Evolutionary conservation across 2,113 vertebrate species (phyloP).

Genomic region (Ancistrus triradiatus): DNA sequence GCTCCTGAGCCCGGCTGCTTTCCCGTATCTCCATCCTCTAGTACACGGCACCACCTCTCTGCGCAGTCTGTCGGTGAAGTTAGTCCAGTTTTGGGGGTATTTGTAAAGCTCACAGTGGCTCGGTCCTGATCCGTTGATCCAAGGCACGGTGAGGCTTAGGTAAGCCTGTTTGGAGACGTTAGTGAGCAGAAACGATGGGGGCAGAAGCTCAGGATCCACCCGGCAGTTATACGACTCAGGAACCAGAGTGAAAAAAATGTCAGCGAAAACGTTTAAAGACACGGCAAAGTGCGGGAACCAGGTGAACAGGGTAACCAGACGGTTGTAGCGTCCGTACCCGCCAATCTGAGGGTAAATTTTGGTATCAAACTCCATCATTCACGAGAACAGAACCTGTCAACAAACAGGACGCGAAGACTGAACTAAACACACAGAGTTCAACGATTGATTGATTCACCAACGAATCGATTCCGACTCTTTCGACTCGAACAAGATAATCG

Average conservation of each 20-base stretch:
- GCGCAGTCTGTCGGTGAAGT: slow-evolving; percentile 36
- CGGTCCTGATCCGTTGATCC: slow-evolving; percentile 55
- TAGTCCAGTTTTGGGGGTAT: slow-evolving; percentile 57
- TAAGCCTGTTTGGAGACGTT: slow-evolving; percentile 59
- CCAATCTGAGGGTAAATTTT: slow-evolving; percentile 60
- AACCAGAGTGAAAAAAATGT: slow-evolving; percentile 62
- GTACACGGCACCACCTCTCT: slow-evolving; percentile 67
- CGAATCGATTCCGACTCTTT: too few relatives aligned
- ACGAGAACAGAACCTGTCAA: not conserved
- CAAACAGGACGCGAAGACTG: not conserved
- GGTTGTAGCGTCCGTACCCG: slow-evolving; percentile 69
- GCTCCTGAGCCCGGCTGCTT: slow-evolving; percentile 66
- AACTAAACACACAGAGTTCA: too few relatives aligned
- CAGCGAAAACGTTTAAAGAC: slow-evolving; percentile 67
- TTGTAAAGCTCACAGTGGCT: slow-evolving; percentile 67
- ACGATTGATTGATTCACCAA: too few relatives aligned
- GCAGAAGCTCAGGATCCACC: slow-evolving; percentile 67
- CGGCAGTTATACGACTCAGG: slow-evolving; percentile 71
- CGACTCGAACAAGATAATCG: too few relatives aligned
- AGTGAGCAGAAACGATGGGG: slow-evolving; percentile 58
- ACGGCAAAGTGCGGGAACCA: slow-evolving; percentile 74
- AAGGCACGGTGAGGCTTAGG: slow-evolving; percentile 68
- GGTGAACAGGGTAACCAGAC: slow-evolving; percentile 63
- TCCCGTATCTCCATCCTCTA: slow-evolving; percentile 68
- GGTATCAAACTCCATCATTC: slow-evolving; percentile 63